A percentile compares a stretch with the other conserved stretches of the same genome.
These are phyloP conservation scores for Caenorhabditis sp. DNA, from an alignment of 2,888 invertebrate species.

Conservation along the genomic window DNA sequence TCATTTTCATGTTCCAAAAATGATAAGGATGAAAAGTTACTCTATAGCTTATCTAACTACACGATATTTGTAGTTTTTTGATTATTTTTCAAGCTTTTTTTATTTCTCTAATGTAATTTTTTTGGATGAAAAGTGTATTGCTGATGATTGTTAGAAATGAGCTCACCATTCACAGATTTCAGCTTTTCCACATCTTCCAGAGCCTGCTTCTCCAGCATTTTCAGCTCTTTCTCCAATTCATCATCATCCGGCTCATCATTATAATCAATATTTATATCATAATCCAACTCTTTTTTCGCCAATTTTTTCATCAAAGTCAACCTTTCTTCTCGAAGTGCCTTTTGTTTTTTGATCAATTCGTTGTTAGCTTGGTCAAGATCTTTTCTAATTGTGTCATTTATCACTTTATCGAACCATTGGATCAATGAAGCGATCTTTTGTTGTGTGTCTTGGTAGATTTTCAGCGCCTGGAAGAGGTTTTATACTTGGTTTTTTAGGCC, in stretches of 20 bases:
- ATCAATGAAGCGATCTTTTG: constrained; percentile 73
- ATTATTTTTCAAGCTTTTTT: too few species aligned
- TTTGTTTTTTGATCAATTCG: constrained; percentile 72
- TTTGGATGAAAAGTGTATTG: too few species aligned
- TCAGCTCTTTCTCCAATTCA: constrained; percentile 66
- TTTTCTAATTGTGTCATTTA: constrained; percentile 74
- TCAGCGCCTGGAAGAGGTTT: constrained; percentile 67
- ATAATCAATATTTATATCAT: constrained; percentile 68
- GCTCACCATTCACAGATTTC: constrained; percentile 44
- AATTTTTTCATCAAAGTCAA: constrained; percentile 73
- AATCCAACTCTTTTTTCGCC: constrained; percentile 67
- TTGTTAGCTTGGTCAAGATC: constrained; percentile 73
- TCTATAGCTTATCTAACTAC: too few species aligned
- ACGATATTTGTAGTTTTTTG: too few species aligned
- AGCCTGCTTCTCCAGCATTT: constrained; percentile 70
- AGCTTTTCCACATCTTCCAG: constrained; percentile 66
- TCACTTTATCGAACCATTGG: constrained; percentile 75
- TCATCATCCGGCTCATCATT: constrained; percentile 67
- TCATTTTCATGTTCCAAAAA: too few species aligned
- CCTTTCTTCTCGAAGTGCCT: constrained; percentile 73
- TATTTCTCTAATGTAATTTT: too few species aligned
- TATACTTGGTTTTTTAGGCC: too few species aligned
- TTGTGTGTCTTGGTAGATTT: constrained; percentile 73
- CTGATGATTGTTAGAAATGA: too few species aligned
- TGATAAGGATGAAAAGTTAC: too few species aligned